These are phyloP conservation scores for Borostomias antarcticus DNA, from an alignment of 2,797 vertebrate genomes.

Conservation along the genomic window DNA sequence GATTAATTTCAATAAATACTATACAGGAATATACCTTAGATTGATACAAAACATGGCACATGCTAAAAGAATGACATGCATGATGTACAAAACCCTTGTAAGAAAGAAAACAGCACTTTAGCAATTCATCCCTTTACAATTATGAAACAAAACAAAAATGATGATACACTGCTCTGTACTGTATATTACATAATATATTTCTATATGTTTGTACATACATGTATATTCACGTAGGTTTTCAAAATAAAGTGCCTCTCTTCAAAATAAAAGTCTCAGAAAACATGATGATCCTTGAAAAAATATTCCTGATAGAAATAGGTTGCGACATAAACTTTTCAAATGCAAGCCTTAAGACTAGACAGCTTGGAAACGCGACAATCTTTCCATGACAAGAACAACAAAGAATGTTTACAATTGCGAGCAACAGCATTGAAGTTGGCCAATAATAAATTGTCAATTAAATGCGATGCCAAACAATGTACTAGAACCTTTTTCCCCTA, in stretches of 20 bases:
- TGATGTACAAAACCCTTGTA: slow-evolving; percentile 41
- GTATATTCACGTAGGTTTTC: slow-evolving; percentile 42
- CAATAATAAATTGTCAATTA: slow-evolving; percentile 36
- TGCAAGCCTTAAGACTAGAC: slow-evolving; percentile 31
- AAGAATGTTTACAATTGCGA: slow-evolving; percentile 27
- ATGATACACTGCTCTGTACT: slow-evolving; percentile 26
- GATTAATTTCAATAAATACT: slow-evolving; percentile 65
- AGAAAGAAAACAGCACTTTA: slow-evolving; percentile 52
- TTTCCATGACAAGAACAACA: slow-evolving; percentile 20
- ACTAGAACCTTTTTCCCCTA: slow-evolving; percentile 22
- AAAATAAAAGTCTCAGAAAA: slow-evolving; percentile 25
- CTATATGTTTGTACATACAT: slow-evolving; percentile 45
- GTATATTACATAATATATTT: slow-evolving; percentile 45
- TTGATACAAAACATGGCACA: slow-evolving; percentile 42
- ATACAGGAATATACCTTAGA: slow-evolving; percentile 61
- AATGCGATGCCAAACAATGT: slow-evolving; percentile 34
- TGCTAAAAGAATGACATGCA: slow-evolving; percentile 43
- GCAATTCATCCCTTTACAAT: slow-evolving; percentile 51
- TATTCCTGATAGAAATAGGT: slow-evolving; percentile 39
- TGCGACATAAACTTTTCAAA: slow-evolving; percentile 39
- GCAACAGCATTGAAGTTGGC: slow-evolving; percentile 34
- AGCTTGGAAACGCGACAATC: slow-evolving; percentile 1
- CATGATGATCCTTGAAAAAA: slow-evolving; percentile 32
- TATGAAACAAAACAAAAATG: slow-evolving; percentile 26
- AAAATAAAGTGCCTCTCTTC: slow-evolving; percentile 64